These are phyloP conservation scores for Rotaria macrura DNA, from an alignment of 2,888 invertebrate species.

Conservation along the genomic window DNA sequence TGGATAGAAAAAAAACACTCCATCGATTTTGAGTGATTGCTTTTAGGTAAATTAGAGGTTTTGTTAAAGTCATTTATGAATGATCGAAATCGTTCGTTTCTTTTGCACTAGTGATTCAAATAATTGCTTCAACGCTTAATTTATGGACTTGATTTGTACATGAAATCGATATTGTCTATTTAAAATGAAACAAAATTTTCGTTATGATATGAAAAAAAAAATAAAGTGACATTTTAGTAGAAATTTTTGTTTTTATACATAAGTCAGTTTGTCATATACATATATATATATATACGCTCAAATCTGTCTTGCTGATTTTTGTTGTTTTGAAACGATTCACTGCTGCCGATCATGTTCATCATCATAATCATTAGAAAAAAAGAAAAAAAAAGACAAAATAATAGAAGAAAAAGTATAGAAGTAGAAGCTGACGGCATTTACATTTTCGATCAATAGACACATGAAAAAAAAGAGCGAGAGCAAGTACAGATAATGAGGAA, in stretches of 20 bases:
- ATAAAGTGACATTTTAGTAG: background rate
- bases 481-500: conserved; percentile 1
- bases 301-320: background rate
- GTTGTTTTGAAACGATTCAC: conserved; percentile 15
- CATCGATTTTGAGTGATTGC: too few relatives aligned
- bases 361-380: conserved; percentile 11
- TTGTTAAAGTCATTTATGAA: too few relatives aligned
- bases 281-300: background rate
- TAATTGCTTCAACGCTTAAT: too few relatives aligned
- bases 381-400: background rate
- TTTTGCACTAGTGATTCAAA: too few relatives aligned
- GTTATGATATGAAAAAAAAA: background rate
- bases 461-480: background rate
- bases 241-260: background rate
- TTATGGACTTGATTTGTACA: too few relatives aligned
- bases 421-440: background rate
- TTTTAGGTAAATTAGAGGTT: too few relatives aligned
- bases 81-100: background rate
- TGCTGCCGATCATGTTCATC: background rate
- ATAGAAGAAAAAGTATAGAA: background rate
- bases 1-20: background rate
- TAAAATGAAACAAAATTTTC: background rate
- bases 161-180: too few relatives aligned
- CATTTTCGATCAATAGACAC: background rate
- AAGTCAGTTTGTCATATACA: background rate